Evolutionary conservation across 2,797 vertebrate genomes (phyloP).

Genomic region (Ceryle rudis): DNA sequence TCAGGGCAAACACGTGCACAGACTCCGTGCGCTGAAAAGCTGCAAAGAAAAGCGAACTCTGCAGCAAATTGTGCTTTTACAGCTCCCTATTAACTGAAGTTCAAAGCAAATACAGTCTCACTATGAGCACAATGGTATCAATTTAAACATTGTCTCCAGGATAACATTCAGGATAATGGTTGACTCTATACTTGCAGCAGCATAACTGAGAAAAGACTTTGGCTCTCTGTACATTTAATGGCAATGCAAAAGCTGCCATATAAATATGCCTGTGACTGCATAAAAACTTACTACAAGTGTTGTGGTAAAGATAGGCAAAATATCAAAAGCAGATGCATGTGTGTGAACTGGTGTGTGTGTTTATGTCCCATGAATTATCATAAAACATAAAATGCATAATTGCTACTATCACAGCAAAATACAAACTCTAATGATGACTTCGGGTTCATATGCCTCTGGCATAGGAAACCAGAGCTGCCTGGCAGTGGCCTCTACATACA

Average conservation of each 20-base stretch:
- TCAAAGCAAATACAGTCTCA: not conserved
- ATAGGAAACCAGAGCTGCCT: not conserved
- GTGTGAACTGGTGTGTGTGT: not conserved
- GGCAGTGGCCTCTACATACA: not conserved
- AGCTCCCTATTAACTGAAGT: not conserved
- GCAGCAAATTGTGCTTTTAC: not conserved
- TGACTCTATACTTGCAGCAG: not conserved
- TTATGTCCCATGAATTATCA: not conserved
- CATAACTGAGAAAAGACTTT: not conserved
- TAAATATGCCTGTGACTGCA: not conserved
- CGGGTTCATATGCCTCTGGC: not conserved
- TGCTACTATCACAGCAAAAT: not conserved
- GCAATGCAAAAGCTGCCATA: not conserved
- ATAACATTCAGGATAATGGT: not conserved
- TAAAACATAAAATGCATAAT: constrained; percentile 1
- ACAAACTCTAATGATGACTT: not conserved
- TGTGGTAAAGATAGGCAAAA: not conserved
- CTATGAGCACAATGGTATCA: not conserved
- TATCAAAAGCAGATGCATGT: not conserved
- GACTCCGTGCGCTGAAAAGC: not conserved
- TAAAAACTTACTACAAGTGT: not conserved
- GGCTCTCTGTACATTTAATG: not conserved
- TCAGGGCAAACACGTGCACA: not conserved
- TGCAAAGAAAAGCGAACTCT: not conserved
- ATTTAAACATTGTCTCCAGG: not conserved